Evolutionary conservation across 1,140 invertebrate genomes (phyloP).

Genomic region (Tribolium castaneum): DNA sequence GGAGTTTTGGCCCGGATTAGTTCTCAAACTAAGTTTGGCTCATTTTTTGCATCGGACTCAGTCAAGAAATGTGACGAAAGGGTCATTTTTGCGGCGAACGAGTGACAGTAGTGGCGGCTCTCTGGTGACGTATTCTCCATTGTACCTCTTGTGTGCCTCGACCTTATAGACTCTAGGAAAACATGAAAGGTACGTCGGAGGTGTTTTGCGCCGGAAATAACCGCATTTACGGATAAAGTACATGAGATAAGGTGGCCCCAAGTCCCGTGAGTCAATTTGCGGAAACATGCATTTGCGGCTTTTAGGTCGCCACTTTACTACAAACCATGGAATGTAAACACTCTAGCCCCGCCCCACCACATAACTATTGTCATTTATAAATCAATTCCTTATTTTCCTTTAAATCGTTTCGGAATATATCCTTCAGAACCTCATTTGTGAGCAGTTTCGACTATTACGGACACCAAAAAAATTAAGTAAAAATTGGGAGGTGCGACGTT

Average conservation of each 20-base stretch:
- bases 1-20: not conserved
- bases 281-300: constrained; percentile 34
- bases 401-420: not conserved
- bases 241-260: not conserved
- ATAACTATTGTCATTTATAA: constrained; percentile 53
- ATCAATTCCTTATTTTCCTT: constrained; percentile 47
- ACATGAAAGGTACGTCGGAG: constrained; percentile 35
- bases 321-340: constrained; percentile 55
- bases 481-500: no score
- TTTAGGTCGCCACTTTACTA: constrained; percentile 43
- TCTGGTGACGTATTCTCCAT: constrained; percentile 46
- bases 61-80: constrained; percentile 32
- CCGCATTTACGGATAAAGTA: not conserved
- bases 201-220: not conserved
- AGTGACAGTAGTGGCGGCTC: constrained; percentile 39
- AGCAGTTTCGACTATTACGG: no score
- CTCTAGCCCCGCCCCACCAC: constrained; percentile 56
- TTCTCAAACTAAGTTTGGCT: not conserved
- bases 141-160: constrained; percentile 44
- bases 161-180: constrained; percentile 27
- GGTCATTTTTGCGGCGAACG: not conserved
- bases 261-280: not conserved
- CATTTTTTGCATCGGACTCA: not conserved
- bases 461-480: no score
- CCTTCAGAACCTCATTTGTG: no score